Evolutionary conservation across 2,113 vertebrate species (phyloP), one percentile per base, ranked within the genome.

Genomic region (Micronisus gabar): DNA sequence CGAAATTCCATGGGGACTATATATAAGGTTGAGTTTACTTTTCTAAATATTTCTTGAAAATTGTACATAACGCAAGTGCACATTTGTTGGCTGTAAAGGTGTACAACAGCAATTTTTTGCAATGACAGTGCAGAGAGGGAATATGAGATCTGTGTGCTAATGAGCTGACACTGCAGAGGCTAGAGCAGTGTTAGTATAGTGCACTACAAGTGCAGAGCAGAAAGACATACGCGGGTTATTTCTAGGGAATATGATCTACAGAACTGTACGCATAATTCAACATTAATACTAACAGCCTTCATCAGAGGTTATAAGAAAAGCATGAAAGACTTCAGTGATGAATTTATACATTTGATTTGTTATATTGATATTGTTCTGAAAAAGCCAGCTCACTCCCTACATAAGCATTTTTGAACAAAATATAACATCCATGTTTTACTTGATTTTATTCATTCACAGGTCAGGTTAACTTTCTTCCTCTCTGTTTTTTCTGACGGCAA

Each of bases 121-220:
- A 99, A 98, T 99, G 99, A 99, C 99, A 99, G 99, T 99, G 98
- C 98, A 90, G 98, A 98, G 98, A 99, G 98, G 97, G 98, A 98
- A 99, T 99, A 99, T 99, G 99, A 99, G 99, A 98, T 98, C 99
- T 99, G 99, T 98, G 98, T 99, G 99, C 99, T 99, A 99, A 99
- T 99, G 99, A 99, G 99, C 98, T 99, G 99, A 99, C 98, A 99
- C 99, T 99, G 99, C 99, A 99, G 99, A 99, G 98, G 98, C 98
- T 98, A 88, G 98, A 98, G 98, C 98, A 97, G 98, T 98, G 98
- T 98, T 96, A 98, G 97, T 97, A 90, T 94, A 98, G 98, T 98
- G 98, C 98, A 98, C 98, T 98, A 98, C 98, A 98, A 98, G 98
- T 97, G 98, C 98, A 98, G 91, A 96, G 97, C 96, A 98, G 81